Conservation (phyloP, 2,113 vertebrate genomes). For the Anguilla japonica region DNA sequence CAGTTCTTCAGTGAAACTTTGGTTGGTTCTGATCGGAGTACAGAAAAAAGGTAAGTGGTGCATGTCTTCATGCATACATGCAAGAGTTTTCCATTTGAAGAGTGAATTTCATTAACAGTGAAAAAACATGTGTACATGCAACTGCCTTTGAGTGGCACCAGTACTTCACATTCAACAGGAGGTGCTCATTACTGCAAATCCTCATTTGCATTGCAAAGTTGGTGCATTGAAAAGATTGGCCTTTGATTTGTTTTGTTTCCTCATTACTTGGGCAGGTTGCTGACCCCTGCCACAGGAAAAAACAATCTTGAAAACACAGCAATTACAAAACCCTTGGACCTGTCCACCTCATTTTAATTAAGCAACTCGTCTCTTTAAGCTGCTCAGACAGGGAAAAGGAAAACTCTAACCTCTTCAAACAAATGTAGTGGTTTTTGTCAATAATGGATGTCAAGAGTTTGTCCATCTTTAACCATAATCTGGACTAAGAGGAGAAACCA, state of each 20-base stretch:
- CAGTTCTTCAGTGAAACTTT: not conserved
- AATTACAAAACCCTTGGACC: constrained; percentile 19
- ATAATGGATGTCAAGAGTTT: not conserved
- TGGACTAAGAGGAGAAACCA: not conserved
- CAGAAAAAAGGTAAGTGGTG: not conserved
- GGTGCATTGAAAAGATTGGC: constrained; percentile 39
- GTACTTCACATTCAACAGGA: constrained; percentile 40
- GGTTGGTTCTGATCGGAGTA: not conserved
- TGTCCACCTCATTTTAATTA: constrained; percentile 30
- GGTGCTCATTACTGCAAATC: constrained; percentile 31
- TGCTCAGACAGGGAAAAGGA: not conserved
- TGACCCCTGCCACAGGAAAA: constrained; percentile 32
- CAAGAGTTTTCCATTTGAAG: not conserved
- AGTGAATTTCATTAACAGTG: not conserved
- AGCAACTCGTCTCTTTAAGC: not conserved
- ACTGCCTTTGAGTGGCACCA: not conserved
- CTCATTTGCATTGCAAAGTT: constrained; percentile 41
- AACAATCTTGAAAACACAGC: constrained; percentile 29
- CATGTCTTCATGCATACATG: not conserved
- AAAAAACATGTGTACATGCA: constrained; percentile 3
- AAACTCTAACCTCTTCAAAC: not conserved
- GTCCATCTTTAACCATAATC: not conserved
- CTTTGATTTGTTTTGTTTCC: constrained; percentile 44
- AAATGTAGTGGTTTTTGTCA: not conserved
- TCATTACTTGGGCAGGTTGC: constrained; percentile 42